Conservation (phyloP, 2,113 vertebrate species). For the Chrysochloris asiatica region DNA sequence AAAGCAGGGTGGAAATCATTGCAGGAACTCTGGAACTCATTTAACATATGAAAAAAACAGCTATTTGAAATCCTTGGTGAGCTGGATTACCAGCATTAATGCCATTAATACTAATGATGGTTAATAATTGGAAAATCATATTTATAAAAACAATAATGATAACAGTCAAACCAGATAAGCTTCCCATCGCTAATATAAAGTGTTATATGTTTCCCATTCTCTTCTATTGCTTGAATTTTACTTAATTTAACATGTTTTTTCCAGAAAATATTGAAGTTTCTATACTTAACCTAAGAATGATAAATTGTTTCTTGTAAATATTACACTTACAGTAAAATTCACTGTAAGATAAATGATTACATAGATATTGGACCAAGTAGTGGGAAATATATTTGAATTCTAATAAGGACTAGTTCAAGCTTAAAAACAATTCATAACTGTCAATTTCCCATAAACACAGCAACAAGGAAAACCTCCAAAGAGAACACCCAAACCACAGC, state of each 20-base stretch:
- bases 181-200: conserved; percentile 45
- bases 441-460: conserved; percentile 73
- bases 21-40: conserved; percentile 48
- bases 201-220: conserved; percentile 16
- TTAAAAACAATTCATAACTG: conserved; percentile 73
- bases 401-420: conserved; percentile 75
- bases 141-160: conserved; percentile 65
- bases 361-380: conserved; percentile 74
- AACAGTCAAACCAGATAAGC: conserved; percentile 38
- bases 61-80: conserved; percentile 70
- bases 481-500: conserved; percentile 50
- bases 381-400: conserved; percentile 79
- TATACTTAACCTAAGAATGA: conserved; percentile 77
- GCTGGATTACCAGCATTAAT: conserved; percentile 67
- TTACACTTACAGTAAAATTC: conserved; percentile 83
- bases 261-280: conserved; percentile 74
- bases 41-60: conserved; percentile 52
- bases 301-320: conserved; percentile 84
- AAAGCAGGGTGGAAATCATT: conserved; percentile 55
- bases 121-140: conserved; percentile 74
- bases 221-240: conserved; percentile 67
- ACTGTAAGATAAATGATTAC: conserved; percentile 75
- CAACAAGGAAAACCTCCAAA: conserved; percentile 56
- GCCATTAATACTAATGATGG: conserved; percentile 72
- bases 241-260: conserved; percentile 72